These are phyloP conservation scores for Drosophila mauritiana DNA, from an alignment of 1,140 invertebrate species.

Conservation along the genomic window DNA sequence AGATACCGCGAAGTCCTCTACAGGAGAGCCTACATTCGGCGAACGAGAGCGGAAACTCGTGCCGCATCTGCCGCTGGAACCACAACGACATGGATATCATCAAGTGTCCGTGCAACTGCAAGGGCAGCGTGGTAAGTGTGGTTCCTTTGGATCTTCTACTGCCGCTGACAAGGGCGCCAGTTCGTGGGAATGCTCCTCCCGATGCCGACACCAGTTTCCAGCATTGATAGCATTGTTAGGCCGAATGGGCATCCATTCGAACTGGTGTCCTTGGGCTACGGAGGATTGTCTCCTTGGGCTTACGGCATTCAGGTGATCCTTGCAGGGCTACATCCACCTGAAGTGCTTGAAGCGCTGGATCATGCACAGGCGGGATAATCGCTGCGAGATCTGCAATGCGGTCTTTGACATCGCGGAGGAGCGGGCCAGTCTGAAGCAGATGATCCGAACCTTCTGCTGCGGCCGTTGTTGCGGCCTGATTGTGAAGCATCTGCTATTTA, in stretches of 20 bases:
- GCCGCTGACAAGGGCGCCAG: neutral
- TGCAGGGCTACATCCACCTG: conserved; percentile 72
- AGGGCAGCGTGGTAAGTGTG: conserved; percentile 76
- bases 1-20: neutral
- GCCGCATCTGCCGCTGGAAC: conserved; percentile 79
- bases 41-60: conserved; percentile 71
- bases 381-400: conserved; percentile 70
- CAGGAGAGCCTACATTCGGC: conserved; percentile 61
- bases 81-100: conserved; percentile 74
- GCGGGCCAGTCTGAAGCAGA: conserved; percentile 63
- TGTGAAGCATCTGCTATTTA: conserved; percentile 69
- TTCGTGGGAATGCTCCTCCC: too few relatives aligned
- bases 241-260: too few relatives aligned
- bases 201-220: too few relatives aligned
- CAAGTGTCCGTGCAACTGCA: conserved; percentile 75
- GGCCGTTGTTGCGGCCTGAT: conserved; percentile 68
- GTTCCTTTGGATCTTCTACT: neutral
- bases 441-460: conserved; percentile 71
- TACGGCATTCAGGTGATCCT: neutral
- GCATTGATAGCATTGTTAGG: too few relatives aligned
- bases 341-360: conserved; percentile 80
- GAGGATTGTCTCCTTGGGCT: neutral
- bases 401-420: conserved; percentile 62
- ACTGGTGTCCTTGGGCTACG: neutral
- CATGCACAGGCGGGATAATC: conserved; percentile 72